A percentile compares a stretch with the other conserved stretches of the same genome.
phyloP scores from a whole-genome alignment of 2,113 vertebrate genomes.

The Laterallus jamaicensis region DNA sequence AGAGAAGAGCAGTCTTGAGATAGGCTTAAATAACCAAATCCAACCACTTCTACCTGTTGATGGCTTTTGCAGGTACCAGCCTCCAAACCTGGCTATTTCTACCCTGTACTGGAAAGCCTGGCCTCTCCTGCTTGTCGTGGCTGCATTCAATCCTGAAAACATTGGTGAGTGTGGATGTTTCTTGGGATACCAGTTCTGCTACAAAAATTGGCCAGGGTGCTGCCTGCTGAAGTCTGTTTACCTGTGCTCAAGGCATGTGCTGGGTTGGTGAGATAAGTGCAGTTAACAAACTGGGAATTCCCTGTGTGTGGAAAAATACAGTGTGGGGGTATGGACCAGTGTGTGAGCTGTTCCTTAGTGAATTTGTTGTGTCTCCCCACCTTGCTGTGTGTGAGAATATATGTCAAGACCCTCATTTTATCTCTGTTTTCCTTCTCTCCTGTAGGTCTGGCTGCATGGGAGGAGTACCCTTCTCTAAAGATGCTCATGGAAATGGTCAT shows the following conservation, averaged over 20 bases:
- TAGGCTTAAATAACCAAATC: neutral
- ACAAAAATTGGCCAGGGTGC: neutral
- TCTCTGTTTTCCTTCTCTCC: neutral
- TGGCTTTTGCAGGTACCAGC: constrained; percentile 85
- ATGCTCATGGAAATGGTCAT: constrained; percentile 99
- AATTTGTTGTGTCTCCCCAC: neutral
- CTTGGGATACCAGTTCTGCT: neutral
- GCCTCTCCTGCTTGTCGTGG: constrained; percentile 93
- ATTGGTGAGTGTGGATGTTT: constrained; percentile 80
- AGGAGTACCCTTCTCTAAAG: constrained; percentile 95
- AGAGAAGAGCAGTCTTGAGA: neutral
- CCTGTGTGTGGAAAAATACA: neutral
- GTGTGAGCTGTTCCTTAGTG: neutral
- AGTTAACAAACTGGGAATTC: neutral
- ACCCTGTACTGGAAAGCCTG: constrained; percentile 98
- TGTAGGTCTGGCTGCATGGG: constrained; percentile 93
- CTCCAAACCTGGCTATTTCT: constrained; percentile 95
- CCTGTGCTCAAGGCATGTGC: neutral
- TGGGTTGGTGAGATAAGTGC: neutral
- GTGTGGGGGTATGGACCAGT: neutral
- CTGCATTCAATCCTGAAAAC: constrained; percentile 96
- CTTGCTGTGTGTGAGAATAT: neutral
- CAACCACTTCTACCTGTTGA: neutral
- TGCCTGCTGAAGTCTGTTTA: neutral
- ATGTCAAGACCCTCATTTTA: neutral